Conservation (phyloP, 2,888 invertebrate genomes). For the Ormyrus thymus region DNA sequence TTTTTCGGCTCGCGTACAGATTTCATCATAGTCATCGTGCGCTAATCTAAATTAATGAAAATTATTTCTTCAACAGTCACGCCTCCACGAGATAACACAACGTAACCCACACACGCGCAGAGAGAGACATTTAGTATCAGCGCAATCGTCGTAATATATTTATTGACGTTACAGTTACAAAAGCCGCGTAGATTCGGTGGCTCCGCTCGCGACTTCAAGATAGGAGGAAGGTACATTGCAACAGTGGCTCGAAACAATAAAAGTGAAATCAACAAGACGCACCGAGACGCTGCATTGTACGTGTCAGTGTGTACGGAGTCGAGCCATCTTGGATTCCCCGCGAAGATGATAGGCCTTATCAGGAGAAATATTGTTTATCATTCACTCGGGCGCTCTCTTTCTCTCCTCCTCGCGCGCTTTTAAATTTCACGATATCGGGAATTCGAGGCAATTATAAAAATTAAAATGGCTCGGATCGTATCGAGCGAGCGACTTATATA, state of each 20-base stretch:
- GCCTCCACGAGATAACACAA: slow-evolving; percentile 33
- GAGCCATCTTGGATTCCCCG: slow-evolving; percentile 50
- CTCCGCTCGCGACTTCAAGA: neutral
- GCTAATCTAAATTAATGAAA: slow-evolving; percentile 42
- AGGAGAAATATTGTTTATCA: slow-evolving; percentile 48
- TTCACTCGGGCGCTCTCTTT: slow-evolving; percentile 30
- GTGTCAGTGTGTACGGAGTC: neutral
- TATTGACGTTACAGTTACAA: neutral
- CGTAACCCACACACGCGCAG: neutral
- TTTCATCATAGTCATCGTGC: slow-evolving; percentile 6
- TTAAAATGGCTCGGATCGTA: slow-evolving; percentile 13
- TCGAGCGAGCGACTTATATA: neutral
- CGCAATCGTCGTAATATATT: neutral
- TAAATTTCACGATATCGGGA: slow-evolving; percentile 24
- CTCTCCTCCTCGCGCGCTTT: slow-evolving; percentile 15
- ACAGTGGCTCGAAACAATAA: slow-evolving; percentile 37
- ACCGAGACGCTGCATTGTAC: neutral
- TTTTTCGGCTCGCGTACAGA: neutral
- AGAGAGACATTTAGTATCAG: neutral
- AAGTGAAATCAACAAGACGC: slow-evolving; percentile 27
- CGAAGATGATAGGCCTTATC: slow-evolving; percentile 54
- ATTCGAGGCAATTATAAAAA: slow-evolving; percentile 9
- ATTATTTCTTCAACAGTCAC: slow-evolving; percentile 23
- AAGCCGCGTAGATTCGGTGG: too few relatives aligned
- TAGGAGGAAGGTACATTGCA: slow-evolving; percentile 18